Percentiles rank a stretch among this genome's conserved stretches.
phyloP scores from a whole-genome alignment of 2,888 invertebrate species.

The Eilema griseolum region DNA sequence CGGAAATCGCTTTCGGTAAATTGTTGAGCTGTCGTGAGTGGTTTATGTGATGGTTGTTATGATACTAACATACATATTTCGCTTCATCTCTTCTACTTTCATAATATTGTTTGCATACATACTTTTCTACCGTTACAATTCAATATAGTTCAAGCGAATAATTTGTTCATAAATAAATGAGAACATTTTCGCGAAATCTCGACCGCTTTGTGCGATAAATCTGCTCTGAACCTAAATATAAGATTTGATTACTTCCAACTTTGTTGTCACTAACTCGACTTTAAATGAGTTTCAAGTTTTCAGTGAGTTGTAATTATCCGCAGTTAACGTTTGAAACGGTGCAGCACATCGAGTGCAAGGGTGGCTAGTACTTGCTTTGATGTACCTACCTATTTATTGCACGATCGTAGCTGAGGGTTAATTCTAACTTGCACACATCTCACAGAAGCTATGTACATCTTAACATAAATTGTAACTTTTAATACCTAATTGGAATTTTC shows the following conservation, averaged over 20 bases:
- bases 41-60: too few relatives aligned
- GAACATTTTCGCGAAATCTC: neutral
- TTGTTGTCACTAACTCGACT: neutral
- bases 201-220: neutral
- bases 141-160: too few relatives aligned
- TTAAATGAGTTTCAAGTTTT: conserved; percentile 15
- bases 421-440: neutral
- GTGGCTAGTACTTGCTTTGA: neutral
- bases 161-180: too few relatives aligned
- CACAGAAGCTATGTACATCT: too few relatives aligned
- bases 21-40: too few relatives aligned
- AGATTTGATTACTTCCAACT: conserved; percentile 18
- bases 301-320: conserved; percentile 13
- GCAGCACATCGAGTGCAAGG: neutral
- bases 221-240: neutral
- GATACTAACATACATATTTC: too few relatives aligned
- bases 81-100: too few relatives aligned
- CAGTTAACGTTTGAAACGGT: conserved; percentile 20
- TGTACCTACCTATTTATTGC: neutral
- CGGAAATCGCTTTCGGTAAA: too few relatives aligned
- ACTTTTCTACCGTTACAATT: too few relatives aligned
- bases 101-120: too few relatives aligned
- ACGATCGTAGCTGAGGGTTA: neutral
- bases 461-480: too few relatives aligned
- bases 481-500: too few relatives aligned